Evolutionary conservation across 2,113 vertebrate genomes (phyloP), one percentile per base, ranked within the genome.

Genomic region (Chunga burmeisteri): DNA sequence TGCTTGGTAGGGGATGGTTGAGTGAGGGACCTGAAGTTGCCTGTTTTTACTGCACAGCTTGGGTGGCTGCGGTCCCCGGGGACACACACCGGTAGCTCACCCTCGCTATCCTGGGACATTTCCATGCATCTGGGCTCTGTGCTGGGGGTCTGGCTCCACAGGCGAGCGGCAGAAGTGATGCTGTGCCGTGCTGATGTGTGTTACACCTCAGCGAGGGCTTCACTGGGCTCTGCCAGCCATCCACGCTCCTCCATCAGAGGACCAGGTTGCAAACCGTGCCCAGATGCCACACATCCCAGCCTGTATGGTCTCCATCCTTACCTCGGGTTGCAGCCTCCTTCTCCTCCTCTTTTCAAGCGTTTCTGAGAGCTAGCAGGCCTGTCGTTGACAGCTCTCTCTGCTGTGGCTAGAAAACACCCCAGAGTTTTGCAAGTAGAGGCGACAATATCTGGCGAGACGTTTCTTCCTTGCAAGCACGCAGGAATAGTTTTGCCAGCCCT

Each of bases 1-100:
- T 0, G 1, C 16, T 13, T 38, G 34, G 23, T 34, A 27, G 46
- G 44, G 11, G 19, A 38, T 58, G 29, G 30, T 16, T 1, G 5
- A 80, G 20, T 36, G 59, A 61, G 26, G 55, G 53, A 29, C 22
- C 20, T 55, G 38, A 75, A 58, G 25, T 13, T 36, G 26, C 34
- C 25, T 29, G 19, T 13, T 92, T 55, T 38, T 30, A 27, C n/a
- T 81, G 81, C 72, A 25, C 5, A 58, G 34, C n/a, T 74, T 26
- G 42, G 47, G 52, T 71, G 47, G 21, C 46, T 0, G 0, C 36
- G 34, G 34, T 78, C 13, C 27, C 42, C 27, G 46, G 67, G 68
- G 26, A 21, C 44, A 26, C 10, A 9, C n/a, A 23, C 9, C 0
- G 0, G 8, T 26, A 53, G 32, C 63, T 91, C 87, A 47, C 19